Evolutionary conservation across 2,797 vertebrate genomes (phyloP), one percentile per base, ranked within the genome.

Genomic region (Numenius phaeopus): DNA sequence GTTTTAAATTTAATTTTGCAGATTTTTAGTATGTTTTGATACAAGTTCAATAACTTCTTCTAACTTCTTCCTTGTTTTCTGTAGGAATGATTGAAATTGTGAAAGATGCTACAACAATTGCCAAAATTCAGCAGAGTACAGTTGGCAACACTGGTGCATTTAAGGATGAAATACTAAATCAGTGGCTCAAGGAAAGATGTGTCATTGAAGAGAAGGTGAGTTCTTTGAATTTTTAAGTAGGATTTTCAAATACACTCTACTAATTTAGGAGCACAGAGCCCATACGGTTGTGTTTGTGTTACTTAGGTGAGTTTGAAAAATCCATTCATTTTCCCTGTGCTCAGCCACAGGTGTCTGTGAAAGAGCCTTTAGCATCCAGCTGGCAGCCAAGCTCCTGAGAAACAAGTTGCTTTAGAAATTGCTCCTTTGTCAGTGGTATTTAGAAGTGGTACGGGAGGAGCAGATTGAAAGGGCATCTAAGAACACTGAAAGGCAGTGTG

Each of bases 51-150:
- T 84, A 69, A n/a, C 11, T 18, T 24, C 14, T 84, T 59, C 10
- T 71, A 27, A 46, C 12, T 9, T 77, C 11, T 50, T 64, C 19
- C 13, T 64, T 94, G 22, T 90, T 73, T 96, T 88, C 37, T 83
- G 5, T 71, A 99, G 99, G 99, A 82, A 99, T 99, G 99, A 99
- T 99, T 0, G 99, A 99, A 98, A 99, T 99, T 11, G 99, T 99
- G 64, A 99, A 99, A 97, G 99, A 99, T 17, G 99, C 99, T 93
- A 99, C 99, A 34, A 99, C 99, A 42, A 99, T 99, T 39, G 99
- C 99, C 50, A 99, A 99, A 98, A 99, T 99, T 97, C 99, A 99
- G 42, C 99, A 99, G 97, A 99, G 99, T 49, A 99, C 99, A 5
- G 99, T 99, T 58, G 99, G 99, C 55, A 99, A 99, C 96, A 99